Conservation (phyloP, 2,113 vertebrate species). For the Neogobius melanostomus region DNA sequence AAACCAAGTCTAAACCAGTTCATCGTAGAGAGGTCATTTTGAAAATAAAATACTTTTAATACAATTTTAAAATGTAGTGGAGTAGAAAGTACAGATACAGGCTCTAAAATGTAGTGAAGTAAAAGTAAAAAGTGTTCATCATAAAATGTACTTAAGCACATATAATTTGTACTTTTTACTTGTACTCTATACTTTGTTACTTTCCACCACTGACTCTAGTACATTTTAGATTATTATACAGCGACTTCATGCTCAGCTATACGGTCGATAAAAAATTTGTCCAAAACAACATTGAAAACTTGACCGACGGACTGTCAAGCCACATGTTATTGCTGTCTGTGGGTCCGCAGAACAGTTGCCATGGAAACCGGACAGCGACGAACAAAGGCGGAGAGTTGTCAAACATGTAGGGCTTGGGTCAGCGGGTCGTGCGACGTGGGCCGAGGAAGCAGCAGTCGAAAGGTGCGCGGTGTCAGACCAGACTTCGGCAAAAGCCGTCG, state of each 20-base stretch:
- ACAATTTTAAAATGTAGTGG: no score
- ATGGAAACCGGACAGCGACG: conserved; percentile 51
- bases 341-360: conserved; percentile 77
- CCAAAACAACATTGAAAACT: conserved; percentile 20
- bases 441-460: conserved; percentile 16
- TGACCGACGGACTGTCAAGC: conserved; percentile 56
- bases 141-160: no score
- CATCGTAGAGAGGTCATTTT: no score
- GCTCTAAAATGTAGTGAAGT: no score
- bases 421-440: conserved; percentile 78
- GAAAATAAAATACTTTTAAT: no score
- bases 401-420: conserved; percentile 81
- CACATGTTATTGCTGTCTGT: conserved; percentile 73
- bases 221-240: neutral
- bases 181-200: no score
- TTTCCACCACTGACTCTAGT: no score
- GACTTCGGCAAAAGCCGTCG: conserved; percentile 1
- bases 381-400: conserved; percentile 80
- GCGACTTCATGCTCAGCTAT: neutral
- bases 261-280: neutral
- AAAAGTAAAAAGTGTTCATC: no score
- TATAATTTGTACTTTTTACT: no score
- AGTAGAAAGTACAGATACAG: no score
- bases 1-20: no score
- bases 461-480: conserved; percentile 4